phyloP scores from a whole-genome alignment of 2,113 vertebrate genomes.

The Emydura subglobosa region DNA sequence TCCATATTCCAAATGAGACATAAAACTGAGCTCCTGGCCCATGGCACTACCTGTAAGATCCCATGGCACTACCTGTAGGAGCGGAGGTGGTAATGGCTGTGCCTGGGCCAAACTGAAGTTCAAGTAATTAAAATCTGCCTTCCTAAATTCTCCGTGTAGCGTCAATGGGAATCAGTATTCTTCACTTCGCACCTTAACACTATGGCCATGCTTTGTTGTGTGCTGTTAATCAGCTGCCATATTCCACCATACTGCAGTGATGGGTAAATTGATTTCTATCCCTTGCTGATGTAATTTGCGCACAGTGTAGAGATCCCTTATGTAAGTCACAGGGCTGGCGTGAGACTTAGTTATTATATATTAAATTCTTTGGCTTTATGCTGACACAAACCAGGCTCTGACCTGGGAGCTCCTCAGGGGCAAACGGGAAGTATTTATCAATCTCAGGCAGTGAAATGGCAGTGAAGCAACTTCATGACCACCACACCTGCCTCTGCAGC shows the following conservation, averaged over 20 bases:
- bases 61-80: neutral
- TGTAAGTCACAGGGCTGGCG: no score
- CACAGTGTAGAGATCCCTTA: neutral
- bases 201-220: neutral
- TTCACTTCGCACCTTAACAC: neutral
- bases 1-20: neutral
- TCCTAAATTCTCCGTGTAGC: neutral
- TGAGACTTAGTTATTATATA: neutral
- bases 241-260: neutral
- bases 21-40: neutral
- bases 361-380: neutral
- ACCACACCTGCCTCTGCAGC: neutral
- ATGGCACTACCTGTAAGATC: neutral
- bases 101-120: neutral
- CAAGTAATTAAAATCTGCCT: neutral
- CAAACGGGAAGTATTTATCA: neutral
- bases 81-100: neutral
- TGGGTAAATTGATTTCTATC: neutral
- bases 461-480: neutral
- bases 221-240: neutral
- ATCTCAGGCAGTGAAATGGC: neutral
- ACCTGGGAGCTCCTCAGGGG: neutral
- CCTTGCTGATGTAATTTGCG: neutral
- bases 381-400: fast-evolving
- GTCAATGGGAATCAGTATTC: neutral